These are phyloP conservation scores for Peromyscus californicus DNA, from an alignment of 2,113 vertebrate genomes.

Conservation along the genomic window DNA sequence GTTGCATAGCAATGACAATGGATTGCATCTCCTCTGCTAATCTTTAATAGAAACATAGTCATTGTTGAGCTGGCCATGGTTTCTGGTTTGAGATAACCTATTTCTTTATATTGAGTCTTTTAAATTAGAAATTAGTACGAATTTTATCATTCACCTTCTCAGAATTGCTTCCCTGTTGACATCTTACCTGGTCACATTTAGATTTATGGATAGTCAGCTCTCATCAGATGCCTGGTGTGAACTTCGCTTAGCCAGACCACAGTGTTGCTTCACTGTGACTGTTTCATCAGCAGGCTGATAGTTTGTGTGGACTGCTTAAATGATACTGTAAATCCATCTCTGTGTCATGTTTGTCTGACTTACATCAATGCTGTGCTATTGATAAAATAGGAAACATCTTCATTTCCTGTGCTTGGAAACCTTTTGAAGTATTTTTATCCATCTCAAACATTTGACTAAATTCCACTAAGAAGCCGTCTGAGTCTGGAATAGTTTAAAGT, in stretches of 20 bases:
- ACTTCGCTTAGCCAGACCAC: not conserved
- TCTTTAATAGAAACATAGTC: not conserved
- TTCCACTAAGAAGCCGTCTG: not conserved
- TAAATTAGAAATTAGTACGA: not conserved
- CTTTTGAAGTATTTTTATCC: not conserved
- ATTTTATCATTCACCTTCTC: not conserved
- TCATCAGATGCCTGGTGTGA: not conserved
- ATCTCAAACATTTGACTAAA: slow-evolving; percentile 19
- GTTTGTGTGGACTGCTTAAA: not conserved
- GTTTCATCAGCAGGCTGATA: not conserved
- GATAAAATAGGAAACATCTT: not conserved
- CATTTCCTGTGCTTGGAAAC: not conserved
- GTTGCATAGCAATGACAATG: not conserved
- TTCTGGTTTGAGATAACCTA: not conserved
- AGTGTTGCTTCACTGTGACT: not conserved
- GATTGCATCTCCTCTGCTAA: not conserved
- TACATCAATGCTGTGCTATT: not conserved
- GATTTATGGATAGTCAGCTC: not conserved
- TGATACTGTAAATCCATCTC: not conserved
- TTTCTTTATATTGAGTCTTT: not conserved
- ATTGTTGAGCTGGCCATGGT: not conserved
- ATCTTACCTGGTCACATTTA: not conserved
- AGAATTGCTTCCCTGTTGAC: not conserved
- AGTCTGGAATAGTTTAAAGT: not conserved
- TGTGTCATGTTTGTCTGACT: not conserved